These are phyloP conservation scores for Apotomis capreana DNA, from an alignment of 2,888 invertebrate genomes.

Conservation along the genomic window DNA sequence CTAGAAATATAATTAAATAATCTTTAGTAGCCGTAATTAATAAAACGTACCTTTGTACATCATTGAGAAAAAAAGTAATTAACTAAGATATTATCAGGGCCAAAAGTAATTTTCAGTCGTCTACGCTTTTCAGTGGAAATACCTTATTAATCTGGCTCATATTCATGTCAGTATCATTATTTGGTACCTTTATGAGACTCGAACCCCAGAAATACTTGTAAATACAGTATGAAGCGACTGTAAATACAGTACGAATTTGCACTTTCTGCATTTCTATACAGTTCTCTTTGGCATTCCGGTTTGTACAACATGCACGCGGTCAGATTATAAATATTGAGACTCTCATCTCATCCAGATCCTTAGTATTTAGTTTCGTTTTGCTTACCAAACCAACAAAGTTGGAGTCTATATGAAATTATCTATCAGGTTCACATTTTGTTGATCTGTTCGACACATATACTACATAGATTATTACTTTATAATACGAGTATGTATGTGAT, in stretches of 20 bases:
- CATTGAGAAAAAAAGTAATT: neutral
- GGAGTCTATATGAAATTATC: conserved; percentile 18
- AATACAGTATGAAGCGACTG: too few species aligned
- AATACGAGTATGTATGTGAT: too few species aligned
- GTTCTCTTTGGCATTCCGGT: neutral
- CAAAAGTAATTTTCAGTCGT: too few species aligned
- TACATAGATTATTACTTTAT: neutral
- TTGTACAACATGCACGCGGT: neutral
- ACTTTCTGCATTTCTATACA: neutral
- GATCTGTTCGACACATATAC: neutral
- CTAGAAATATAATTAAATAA: neutral
- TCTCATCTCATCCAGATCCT: conserved; percentile 41
- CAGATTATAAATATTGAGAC: conserved; percentile 26
- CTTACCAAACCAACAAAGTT: conserved; percentile 22
- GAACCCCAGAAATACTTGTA: neutral
- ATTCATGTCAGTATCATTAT: neutral
- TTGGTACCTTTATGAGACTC: neutral
- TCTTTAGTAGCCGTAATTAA: neutral
- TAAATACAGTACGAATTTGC: neutral
- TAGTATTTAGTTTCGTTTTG: conserved; percentile 38
- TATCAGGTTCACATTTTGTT: neutral
- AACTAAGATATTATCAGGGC: neutral
- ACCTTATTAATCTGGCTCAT: too few species aligned
- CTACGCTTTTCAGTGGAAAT: too few species aligned
- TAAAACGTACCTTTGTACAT: neutral